Evolutionary conservation across 2,888 invertebrate species (phyloP).

Genomic region (Flabesymbios commensalis): DNA sequence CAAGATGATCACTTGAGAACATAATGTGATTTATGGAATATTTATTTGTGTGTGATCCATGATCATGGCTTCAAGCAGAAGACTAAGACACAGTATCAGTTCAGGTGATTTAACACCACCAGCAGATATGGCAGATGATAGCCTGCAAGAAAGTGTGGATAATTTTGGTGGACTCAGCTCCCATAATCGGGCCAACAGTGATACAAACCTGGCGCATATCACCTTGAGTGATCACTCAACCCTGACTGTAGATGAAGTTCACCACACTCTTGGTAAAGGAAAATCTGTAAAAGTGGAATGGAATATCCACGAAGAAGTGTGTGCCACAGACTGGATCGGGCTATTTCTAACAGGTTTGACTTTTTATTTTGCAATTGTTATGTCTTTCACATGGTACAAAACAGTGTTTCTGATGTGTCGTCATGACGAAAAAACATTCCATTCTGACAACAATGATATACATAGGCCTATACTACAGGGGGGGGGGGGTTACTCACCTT

Average conservation of each 20-base stretch:
- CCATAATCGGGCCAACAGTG: slow-evolving; percentile 52
- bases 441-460: too few relatives aligned
- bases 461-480: too few relatives aligned
- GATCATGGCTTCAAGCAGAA: too few relatives aligned
- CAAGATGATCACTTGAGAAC: too few relatives aligned
- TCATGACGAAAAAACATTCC: too few relatives aligned
- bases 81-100: too few relatives aligned
- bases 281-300: slow-evolving; percentile 55
- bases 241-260: slow-evolving; percentile 52
- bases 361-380: neutral
- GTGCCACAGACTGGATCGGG: slow-evolving; percentile 62
- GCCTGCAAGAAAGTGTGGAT: neutral
- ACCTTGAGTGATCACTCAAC: slow-evolving; percentile 42
- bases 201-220: slow-evolving; percentile 44
- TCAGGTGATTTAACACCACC: too few relatives aligned
- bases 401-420: too few relatives aligned
- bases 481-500: too few relatives aligned
- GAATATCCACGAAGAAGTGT: slow-evolving; percentile 59
- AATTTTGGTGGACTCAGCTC: slow-evolving; percentile 24
- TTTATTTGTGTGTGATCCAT: too few relatives aligned
- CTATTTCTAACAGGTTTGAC: slow-evolving; percentile 57
- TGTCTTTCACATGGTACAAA: neutral
- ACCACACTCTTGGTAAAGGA: slow-evolving; percentile 46
- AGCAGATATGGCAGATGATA: too few relatives aligned
- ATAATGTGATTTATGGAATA: too few relatives aligned